These are phyloP conservation scores for Coreius guichenoti DNA, from an alignment of 2,797 vertebrate species.

Conservation along the genomic window DNA sequence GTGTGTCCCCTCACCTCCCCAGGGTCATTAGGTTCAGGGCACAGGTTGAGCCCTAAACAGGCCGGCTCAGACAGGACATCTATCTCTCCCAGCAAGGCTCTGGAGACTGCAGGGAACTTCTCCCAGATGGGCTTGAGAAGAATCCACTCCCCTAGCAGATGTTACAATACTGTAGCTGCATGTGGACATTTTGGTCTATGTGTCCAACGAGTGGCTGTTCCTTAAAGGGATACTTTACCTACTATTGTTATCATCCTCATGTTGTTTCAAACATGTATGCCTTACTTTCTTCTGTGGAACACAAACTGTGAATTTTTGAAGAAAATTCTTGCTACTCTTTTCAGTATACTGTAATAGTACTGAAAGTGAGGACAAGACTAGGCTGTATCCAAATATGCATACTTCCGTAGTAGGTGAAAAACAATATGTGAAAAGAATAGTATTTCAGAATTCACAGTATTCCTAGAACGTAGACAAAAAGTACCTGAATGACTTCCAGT, in stretches of 20 bases:
- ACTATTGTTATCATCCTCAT: not conserved
- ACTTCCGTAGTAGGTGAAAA: not conserved
- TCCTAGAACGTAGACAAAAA: not conserved
- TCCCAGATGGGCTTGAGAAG: constrained; percentile 45
- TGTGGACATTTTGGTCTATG: not conserved
- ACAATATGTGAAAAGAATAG: not conserved
- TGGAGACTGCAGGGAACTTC: constrained; percentile 39
- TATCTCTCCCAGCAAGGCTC: constrained; percentile 54
- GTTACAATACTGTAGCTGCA: constrained; percentile 16
- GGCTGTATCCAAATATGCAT: not conserved
- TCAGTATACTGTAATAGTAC: not conserved
- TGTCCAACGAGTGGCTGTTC: not conserved
- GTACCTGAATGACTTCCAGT: not conserved
- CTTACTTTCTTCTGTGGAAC: not conserved
- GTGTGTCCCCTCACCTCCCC: constrained; percentile 41
- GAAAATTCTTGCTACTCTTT: not conserved
- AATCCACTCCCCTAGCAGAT: constrained; percentile 34
- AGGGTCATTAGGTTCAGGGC: constrained; percentile 60
- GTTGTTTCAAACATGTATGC: not conserved
- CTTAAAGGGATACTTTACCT: not conserved
- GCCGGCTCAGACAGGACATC: constrained; percentile 48
- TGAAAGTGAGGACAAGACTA: not conserved
- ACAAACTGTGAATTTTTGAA: not conserved
- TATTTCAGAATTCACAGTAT: not conserved
- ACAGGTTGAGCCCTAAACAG: constrained; percentile 41